Evolutionary conservation across 2,888 invertebrate species (phyloP).

Genomic region (Micoletzkya japonica): DNA sequence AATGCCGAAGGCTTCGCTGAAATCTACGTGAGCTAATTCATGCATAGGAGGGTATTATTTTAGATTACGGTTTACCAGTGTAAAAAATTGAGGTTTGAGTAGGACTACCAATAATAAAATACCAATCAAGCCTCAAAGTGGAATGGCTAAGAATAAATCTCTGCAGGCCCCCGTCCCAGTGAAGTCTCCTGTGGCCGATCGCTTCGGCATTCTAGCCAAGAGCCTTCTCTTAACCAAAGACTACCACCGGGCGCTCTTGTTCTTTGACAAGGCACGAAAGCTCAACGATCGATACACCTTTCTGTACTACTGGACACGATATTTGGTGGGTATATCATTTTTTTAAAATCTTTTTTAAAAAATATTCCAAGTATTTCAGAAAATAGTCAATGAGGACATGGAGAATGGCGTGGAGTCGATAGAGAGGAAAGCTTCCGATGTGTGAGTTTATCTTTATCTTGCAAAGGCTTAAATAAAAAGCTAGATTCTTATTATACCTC

Average conservation of each 20-base stretch:
- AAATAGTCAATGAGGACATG: constrained; percentile 36
- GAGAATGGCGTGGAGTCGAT: constrained; percentile 47
- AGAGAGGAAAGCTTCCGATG: constrained; percentile 37
- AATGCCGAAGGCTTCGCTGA: too few relatives aligned
- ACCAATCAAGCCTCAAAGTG: too few relatives aligned
- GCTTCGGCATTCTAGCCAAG: constrained; percentile 6
- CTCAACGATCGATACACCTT: constrained; percentile 78
- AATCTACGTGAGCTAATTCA: too few relatives aligned
- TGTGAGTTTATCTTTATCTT: background rate
- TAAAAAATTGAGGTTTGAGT: too few relatives aligned
- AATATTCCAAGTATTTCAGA: constrained; percentile 24
- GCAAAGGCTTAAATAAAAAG: background rate
- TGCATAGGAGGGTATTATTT: too few relatives aligned
- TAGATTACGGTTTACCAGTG: too few relatives aligned
- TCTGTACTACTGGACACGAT: constrained; percentile 66
- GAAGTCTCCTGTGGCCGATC: background rate
- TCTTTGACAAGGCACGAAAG: constrained; percentile 37
- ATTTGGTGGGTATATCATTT: constrained; percentile 27
- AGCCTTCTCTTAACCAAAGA: constrained; percentile 14
- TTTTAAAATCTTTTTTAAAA: background rate
- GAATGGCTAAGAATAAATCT: too few relatives aligned
- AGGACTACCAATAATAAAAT: too few relatives aligned
- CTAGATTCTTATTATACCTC: too few relatives aligned
- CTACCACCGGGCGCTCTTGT: constrained; percentile 18
- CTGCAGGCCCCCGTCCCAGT: too few relatives aligned